Conservation (phyloP, 2,888 invertebrate species). For the Pseudanteris insignis region DNA sequence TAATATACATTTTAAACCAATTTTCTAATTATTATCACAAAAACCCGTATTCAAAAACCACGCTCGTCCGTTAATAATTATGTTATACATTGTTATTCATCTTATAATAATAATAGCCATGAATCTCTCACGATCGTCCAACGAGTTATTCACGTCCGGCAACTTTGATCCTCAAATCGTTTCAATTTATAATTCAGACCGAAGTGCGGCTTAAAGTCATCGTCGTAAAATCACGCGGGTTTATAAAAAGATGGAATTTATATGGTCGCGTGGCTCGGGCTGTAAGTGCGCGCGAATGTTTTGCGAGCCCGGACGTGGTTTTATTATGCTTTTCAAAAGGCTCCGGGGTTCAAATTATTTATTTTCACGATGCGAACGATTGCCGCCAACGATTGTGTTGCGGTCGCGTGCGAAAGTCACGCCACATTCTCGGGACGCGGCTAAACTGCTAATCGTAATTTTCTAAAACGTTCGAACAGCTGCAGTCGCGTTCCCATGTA, state of each 20-base stretch:
- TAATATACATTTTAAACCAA: not conserved
- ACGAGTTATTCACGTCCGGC: too few species aligned
- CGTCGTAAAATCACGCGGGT: constrained; percentile 3
- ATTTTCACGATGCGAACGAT: constrained; percentile 48
- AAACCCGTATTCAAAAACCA: too few species aligned
- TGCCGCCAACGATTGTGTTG: constrained; percentile 46
- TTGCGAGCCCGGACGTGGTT: constrained; percentile 15
- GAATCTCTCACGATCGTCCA: too few species aligned
- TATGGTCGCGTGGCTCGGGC: constrained; percentile 54
- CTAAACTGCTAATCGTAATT: constrained; percentile 47
- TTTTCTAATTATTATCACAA: not conserved
- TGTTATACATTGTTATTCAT: too few species aligned
- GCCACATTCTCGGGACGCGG: constrained; percentile 48
- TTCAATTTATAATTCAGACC: too few species aligned
- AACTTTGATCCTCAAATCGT: too few species aligned
- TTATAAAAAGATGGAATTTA: constrained; percentile 19
- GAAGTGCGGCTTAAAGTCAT: too few species aligned
- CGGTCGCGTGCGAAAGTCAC: constrained; percentile 59
- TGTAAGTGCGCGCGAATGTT: constrained; percentile 16
- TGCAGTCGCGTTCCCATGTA: constrained; percentile 37
- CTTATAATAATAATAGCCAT: too few species aligned
- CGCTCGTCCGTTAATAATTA: too few species aligned
- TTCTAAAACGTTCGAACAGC: constrained; percentile 56
- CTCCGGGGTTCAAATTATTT: constrained; percentile 44
- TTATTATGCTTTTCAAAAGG: constrained; percentile 32